Evolutionary conservation across 1,140 invertebrate species (phyloP), one percentile per base, ranked within the genome.

Genomic region (Bombus vancouverensis): DNA sequence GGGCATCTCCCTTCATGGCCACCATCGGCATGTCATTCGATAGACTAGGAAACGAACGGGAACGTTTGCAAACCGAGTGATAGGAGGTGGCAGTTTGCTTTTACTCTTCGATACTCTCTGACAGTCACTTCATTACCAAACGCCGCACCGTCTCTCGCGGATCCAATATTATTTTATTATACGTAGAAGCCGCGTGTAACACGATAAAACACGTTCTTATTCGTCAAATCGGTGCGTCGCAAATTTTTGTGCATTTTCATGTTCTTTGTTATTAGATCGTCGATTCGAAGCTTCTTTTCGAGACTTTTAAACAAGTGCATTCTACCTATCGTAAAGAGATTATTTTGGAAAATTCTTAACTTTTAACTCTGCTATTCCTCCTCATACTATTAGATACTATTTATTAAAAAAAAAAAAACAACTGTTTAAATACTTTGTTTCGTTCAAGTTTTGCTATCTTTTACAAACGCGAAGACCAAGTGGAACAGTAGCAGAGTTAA

Each of bases 21-120:
- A 39, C 47, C 87, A 79, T 53, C 84, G 25, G 10, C 47, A 25
- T 44, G 59, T 34, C n/a, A 71, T 53, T 39, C 68, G 57, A 39
- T 66, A 32, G 72, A 78, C 81, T 78, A 70, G 80, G 84, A 87
- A 89, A 83, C 80, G 71, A 18, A 65, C 59, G 53, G 62, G 62
- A 62, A 78, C 44, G 76, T 66, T 83, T 84, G 79, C 47, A 28
- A 12, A 22, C n/a, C 89, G 83, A 93, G 93, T 94, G 93, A 68
- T 37, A 68, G 94, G 94, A 94, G 94, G 91, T 89, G 88, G 93
- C 94, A 95, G 94, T 94, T 95, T 94, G 93, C 89, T 92, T 93
- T 94, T 94, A 91, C 89, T 91, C 88, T 88, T 90, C 83, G 87
- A 91, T 91, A 82, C 73, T 91, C 73, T 91, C 89, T 82, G 87